Conservation (phyloP, 1,140 invertebrate genomes). For the Eubasilissa regina region DNA sequence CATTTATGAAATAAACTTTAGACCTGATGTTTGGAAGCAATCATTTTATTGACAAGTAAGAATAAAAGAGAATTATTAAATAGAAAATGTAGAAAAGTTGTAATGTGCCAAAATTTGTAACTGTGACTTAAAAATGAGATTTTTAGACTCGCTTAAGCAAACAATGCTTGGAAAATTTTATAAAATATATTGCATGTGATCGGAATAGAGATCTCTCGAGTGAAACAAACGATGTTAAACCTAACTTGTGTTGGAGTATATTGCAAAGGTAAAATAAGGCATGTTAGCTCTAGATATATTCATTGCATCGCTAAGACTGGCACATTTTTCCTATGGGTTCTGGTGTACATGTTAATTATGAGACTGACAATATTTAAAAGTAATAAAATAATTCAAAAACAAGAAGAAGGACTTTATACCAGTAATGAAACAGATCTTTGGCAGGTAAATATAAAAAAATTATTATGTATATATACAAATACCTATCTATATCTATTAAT, state of each 20-base stretch:
- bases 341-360: slow-evolving; percentile 70
- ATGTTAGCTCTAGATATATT: slow-evolving; percentile 62
- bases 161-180: background rate
- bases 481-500: no score
- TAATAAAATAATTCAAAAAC: slow-evolving; percentile 48
- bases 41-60: slow-evolving; percentile 12
- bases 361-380: slow-evolving; percentile 70
- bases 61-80: slow-evolving; percentile 3
- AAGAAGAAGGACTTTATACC: slow-evolving; percentile 48
- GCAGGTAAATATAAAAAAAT: slow-evolving; percentile 53
- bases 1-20: background rate
- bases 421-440: slow-evolving; percentile 58
- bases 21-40: background rate
- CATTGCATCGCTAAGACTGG: slow-evolving; percentile 68
- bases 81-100: no score
- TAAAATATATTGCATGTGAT: slow-evolving; percentile 1
- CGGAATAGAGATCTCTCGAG: background rate
- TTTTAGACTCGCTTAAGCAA: no score
- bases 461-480: no score
- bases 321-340: slow-evolving; percentile 70
- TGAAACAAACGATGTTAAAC: slow-evolving; percentile 8
- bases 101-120: no score
- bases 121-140: no score
- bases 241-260: slow-evolving; percentile 44
- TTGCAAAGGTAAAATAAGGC: slow-evolving; percentile 50